These are phyloP conservation scores for Nipponia nippon DNA, from an alignment of 2,113 vertebrate genomes.

Conservation along the genomic window DNA sequence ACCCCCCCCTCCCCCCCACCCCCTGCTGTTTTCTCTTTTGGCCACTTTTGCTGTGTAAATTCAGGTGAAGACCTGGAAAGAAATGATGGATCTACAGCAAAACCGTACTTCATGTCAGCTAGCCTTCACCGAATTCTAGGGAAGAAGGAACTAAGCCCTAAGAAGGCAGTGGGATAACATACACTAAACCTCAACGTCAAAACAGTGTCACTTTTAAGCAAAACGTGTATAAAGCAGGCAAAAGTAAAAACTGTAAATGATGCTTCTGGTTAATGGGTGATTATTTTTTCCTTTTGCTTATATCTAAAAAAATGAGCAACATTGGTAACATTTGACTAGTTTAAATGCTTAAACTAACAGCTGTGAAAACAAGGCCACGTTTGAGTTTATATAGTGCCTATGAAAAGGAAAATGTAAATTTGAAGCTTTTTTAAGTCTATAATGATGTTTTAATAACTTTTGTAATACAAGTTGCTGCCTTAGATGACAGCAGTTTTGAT, in stretches of 20 bases:
- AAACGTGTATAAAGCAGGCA: slow-evolving; percentile 47
- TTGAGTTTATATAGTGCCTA: slow-evolving; percentile 69
- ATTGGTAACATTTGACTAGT: background rate
- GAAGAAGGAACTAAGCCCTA: slow-evolving; percentile 81
- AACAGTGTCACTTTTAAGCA: slow-evolving; percentile 52
- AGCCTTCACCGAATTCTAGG: slow-evolving; percentile 88
- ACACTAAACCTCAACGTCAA: background rate
- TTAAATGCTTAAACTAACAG: slow-evolving; percentile 20
- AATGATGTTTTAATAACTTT: slow-evolving; percentile 74
- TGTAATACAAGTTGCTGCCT: slow-evolving; percentile 69
- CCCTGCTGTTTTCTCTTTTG: slow-evolving; percentile 17
- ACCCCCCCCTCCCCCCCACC: no score
- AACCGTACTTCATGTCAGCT: slow-evolving; percentile 93
- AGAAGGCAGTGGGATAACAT: slow-evolving; percentile 74
- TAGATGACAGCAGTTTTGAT: slow-evolving; percentile 66
- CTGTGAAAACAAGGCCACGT: slow-evolving; percentile 51
- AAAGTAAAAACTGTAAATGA: slow-evolving; percentile 56
- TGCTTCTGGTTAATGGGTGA: slow-evolving; percentile 62
- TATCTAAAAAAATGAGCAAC: background rate
- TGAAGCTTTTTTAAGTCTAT: slow-evolving; percentile 64
- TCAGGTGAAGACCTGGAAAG: slow-evolving; percentile 97
- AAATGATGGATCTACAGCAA: slow-evolving; percentile 90
- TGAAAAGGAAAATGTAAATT: slow-evolving; percentile 64
- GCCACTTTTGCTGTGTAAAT: slow-evolving; percentile 39
- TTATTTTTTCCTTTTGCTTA: slow-evolving; percentile 50